Evolutionary conservation across 1,140 invertebrate species (phyloP).

Genomic region (Drosophila arawakana): DNA sequence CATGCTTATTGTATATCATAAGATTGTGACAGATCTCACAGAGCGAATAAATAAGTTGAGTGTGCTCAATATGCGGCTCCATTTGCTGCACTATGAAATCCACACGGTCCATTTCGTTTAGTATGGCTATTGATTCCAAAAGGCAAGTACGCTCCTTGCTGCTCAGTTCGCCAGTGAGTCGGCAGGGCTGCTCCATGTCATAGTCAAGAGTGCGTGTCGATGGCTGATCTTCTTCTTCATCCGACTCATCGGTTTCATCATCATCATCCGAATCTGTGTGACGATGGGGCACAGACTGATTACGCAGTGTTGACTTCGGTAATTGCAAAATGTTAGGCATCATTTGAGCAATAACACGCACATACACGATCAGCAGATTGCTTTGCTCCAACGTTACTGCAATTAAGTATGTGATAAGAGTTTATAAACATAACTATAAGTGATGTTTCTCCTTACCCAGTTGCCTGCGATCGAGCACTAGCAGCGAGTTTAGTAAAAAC

Average conservation of each 20-base stretch:
- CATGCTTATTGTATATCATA: slow-evolving; percentile 90
- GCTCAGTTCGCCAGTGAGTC: slow-evolving; percentile 77
- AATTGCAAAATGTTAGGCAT: slow-evolving; percentile 83
- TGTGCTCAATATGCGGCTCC: slow-evolving; percentile 86
- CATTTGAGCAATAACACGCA: slow-evolving; percentile 84
- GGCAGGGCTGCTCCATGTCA: slow-evolving; percentile 59
- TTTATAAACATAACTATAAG: neutral
- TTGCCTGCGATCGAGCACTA: slow-evolving; percentile 88
- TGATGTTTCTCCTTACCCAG: slow-evolving; percentile 85
- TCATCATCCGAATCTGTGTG: slow-evolving; percentile 85
- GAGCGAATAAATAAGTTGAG: slow-evolving; percentile 87
- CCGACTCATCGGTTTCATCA: slow-evolving; percentile 85
- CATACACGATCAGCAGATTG: slow-evolving; percentile 61
- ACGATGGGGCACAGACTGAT: slow-evolving; percentile 77
- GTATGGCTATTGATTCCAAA: slow-evolving; percentile 86
- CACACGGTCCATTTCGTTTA: slow-evolving; percentile 89
- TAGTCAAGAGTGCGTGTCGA: slow-evolving; percentile 49
- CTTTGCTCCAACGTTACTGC: slow-evolving; percentile 55
- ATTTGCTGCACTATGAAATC: slow-evolving; percentile 87
- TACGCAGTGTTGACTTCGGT: slow-evolving; percentile 70
- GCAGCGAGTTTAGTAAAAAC: slow-evolving; percentile 87
- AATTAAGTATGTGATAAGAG: neutral
- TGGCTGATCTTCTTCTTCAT: slow-evolving; percentile 84
- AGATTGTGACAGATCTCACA: slow-evolving; percentile 92
- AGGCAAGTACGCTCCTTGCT: slow-evolving; percentile 84